A percentile compares a stretch with the other conserved stretches of the same genome.
phyloP scores from a whole-genome alignment of 2,888 invertebrate genomes.

The Xestoiulus laeticollis region DNA sequence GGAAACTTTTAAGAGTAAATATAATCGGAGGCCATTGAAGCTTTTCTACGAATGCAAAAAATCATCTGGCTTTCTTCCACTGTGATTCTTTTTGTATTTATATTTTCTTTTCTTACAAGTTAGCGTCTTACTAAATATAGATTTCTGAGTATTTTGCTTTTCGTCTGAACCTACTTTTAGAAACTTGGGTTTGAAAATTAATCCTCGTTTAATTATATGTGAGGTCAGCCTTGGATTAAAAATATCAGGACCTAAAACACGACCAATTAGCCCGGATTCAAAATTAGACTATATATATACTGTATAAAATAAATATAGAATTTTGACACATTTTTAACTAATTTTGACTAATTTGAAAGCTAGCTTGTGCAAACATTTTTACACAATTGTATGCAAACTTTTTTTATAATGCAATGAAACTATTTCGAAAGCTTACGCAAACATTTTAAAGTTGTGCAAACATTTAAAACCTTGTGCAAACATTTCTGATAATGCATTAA shows the following conservation, averaged over 20 bases:
- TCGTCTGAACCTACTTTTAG: neutral
- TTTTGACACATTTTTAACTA: neutral
- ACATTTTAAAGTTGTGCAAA: too few species aligned
- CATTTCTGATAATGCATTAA: too few species aligned
- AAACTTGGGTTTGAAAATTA: neutral
- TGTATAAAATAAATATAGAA: too few species aligned
- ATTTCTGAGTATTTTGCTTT: neutral
- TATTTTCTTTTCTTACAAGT: neutral
- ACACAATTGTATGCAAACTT: neutral
- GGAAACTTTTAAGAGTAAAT: neutral
- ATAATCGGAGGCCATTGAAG: conserved; percentile 29
- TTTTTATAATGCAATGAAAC: too few species aligned
- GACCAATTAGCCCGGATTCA: neutral
- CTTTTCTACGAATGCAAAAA: neutral
- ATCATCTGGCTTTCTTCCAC: neutral
- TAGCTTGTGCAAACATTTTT: neutral
- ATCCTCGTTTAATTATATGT: conserved; percentile 34
- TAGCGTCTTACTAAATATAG: neutral
- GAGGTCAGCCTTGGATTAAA: neutral
- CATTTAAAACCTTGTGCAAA: neutral
- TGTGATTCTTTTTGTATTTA: neutral
- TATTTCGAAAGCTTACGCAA: too few species aligned
- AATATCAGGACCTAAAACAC: neutral
- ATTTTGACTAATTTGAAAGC: neutral
- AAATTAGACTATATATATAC: too few species aligned